Evolutionary conservation across 2,113 vertebrate genomes (phyloP).

Genomic region (Seriola dumerili): DNA sequence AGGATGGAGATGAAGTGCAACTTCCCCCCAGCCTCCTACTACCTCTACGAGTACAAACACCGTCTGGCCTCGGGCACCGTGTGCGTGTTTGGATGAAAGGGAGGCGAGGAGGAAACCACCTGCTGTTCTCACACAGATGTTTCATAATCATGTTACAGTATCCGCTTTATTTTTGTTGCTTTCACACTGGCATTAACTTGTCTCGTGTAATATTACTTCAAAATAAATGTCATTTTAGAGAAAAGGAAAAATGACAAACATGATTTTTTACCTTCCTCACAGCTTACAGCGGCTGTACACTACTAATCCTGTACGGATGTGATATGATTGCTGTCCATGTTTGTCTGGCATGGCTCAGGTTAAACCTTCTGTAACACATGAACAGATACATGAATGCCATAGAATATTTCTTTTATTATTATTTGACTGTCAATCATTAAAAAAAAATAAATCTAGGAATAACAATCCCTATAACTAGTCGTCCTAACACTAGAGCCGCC

Average conservation of each 20-base stretch:
- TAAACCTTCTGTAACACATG: no score
- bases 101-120: neutral
- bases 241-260: neutral
- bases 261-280: neutral
- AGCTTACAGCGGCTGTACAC: no score
- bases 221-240: constrained; percentile 58
- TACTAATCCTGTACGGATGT: no score
- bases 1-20: constrained; percentile 82
- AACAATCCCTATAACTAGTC: no score
- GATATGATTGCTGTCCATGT: no score
- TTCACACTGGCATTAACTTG: constrained; percentile 36
- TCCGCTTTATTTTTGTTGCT: constrained; percentile 39
- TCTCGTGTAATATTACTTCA: constrained; percentile 28
- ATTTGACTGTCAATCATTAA: no score
- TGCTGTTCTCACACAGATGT: constrained; percentile 38
- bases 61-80: constrained; percentile 83
- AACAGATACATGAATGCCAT: no score
- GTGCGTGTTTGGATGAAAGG: constrained; percentile 79
- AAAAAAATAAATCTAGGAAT: no score
- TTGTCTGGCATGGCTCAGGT: no score
- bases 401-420: no score
- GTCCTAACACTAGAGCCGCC: no score
- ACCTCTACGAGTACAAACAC: constrained; percentile 84
- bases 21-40: constrained; percentile 81
- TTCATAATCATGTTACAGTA: constrained; percentile 16